Evolutionary conservation across 1,140 invertebrate species (phyloP).

Genomic region (Diachasmimorpha longicaudata): DNA sequence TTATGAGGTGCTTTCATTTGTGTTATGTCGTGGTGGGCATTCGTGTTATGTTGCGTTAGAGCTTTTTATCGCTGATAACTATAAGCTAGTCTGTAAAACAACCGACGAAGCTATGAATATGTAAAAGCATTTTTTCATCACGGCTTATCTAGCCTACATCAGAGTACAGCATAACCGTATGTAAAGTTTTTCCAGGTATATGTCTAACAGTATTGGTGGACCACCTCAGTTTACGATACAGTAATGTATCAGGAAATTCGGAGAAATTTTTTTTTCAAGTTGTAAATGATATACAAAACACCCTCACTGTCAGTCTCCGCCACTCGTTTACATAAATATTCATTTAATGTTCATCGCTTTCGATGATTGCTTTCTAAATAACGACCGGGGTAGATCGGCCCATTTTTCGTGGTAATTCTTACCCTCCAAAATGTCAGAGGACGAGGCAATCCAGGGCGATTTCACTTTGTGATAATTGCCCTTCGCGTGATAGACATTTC

Average conservation of each 20-base stretch:
- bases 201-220: not conserved
- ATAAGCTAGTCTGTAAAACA: not conserved
- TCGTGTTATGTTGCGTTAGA: too few species aligned
- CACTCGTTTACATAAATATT: too few species aligned
- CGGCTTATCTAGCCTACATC: not conserved
- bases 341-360: too few species aligned
- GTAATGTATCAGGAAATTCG: too few species aligned
- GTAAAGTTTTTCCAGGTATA: not conserved
- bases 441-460: not conserved
- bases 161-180: not conserved
- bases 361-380: too few species aligned
- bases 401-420: not conserved
- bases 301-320: too few species aligned
- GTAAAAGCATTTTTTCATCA: not conserved
- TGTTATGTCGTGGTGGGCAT: too few species aligned
- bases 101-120: not conserved
- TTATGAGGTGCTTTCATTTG: not conserved
- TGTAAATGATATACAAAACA: too few species aligned
- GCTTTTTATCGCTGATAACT: not conserved
- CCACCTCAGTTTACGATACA: not conserved
- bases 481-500: not conserved
- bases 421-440: not conserved
- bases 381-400: not conserved
- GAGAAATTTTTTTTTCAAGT: not conserved
- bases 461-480: not conserved